Base-by-base conservation (phyloP, 2,113 vertebrate species). In the Crypturellus undulatus region DNA sequence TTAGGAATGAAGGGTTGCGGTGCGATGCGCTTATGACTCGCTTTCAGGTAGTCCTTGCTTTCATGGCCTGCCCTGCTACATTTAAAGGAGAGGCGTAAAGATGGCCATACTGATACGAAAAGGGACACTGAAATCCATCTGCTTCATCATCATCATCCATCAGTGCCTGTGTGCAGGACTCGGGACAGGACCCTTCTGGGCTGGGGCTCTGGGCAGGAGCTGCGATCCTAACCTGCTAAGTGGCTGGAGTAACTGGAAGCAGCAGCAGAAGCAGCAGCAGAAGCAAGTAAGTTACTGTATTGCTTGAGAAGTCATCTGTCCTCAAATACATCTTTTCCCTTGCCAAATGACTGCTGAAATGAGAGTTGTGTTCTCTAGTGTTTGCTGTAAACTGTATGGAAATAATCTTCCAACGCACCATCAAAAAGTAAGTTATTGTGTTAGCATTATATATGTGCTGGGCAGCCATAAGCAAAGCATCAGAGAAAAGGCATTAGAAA, bases 191-290 rank as follows among this genome's bases (percentile, higher is more conserved):
- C 15, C 42, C 42, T 43, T 43, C 42, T 13, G 42, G 42, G 42
- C 12, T 43, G 42, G 42, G 42, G 42, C 15, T 90, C 81, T 79
- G 56, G 65, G 43, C 38, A 24, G 90, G 73, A 71, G 25, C 69
- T 76, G 69, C 77, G 83, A 68, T 56, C 34, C 72, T 95, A 17
- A 64, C 64, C 88, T 95, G 79, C 84, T 42, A 75, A 94, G 89
- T 59, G 58, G 16, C 3, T 1, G 45, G 7, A 8, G 25, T 87
- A 89, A 89, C 84, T 93, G 60, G 79, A 89, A 87, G 77, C 78
- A 91, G 40, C 76, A 43, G 43, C 43, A 43, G 42, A 42, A 42
- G 42, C 42, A 87, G 79, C 78, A 91, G 36, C 69, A 56, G 62
- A 90, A 88, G 52, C 51, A 2, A n/a, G n/a, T n/a, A n/a, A n/a